Evolutionary conservation across 2,888 invertebrate genomes (phyloP).

Genomic region (Lasioglossum morio): DNA sequence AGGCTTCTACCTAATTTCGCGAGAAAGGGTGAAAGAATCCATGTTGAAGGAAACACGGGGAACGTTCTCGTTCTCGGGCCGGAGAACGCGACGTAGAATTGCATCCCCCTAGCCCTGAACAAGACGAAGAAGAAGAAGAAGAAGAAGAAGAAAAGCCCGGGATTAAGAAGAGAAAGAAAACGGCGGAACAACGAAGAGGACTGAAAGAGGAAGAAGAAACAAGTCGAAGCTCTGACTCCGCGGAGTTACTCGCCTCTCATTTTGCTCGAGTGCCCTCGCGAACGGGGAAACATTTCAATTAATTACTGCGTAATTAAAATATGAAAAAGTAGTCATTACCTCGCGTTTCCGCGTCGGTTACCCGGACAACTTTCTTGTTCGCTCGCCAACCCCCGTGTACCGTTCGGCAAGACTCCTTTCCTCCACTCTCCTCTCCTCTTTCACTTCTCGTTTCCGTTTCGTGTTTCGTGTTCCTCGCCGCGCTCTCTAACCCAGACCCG

Average conservation of each 20-base stretch:
- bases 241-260: constrained; percentile 70
- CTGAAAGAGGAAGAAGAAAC: constrained; percentile 26
- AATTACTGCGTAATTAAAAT: constrained; percentile 81
- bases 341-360: constrained; percentile 77
- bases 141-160: background rate
- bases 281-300: constrained; percentile 76
- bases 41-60: constrained; percentile 33
- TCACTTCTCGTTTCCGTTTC: constrained; percentile 19
- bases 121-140: background rate
- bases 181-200: constrained; percentile 2
- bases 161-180: constrained; percentile 16
- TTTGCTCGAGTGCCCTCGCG: constrained; percentile 74
- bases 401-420: constrained; percentile 14
- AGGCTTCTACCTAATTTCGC: constrained; percentile 64
- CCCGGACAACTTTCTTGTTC: constrained; percentile 62
- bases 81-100: background rate
- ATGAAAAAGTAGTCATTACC: constrained; percentile 80
- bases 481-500: background rate
- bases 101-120: background rate
- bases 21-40: constrained; percentile 57
- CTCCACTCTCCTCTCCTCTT: constrained; percentile 33
- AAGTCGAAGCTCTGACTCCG: constrained; percentile 50
- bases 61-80: background rate
- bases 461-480: constrained; percentile 12
- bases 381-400: constrained; percentile 18